These are phyloP conservation scores for Gambelia wislizenii DNA, from an alignment of 2,797 vertebrate species.

Conservation along the genomic window DNA sequence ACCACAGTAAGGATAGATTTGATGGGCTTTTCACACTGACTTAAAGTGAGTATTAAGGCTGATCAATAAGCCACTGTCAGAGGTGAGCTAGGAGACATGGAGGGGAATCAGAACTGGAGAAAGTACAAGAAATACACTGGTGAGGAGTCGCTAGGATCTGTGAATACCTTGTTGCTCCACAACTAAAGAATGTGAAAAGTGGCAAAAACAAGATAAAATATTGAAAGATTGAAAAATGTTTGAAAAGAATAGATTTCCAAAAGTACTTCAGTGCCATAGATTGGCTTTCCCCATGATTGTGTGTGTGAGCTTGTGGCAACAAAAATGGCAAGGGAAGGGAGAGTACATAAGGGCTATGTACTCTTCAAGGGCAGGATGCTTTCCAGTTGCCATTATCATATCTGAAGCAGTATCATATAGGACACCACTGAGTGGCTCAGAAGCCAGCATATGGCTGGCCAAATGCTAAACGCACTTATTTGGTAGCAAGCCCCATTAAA, in stretches of 20 bases:
- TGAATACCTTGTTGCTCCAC: background rate
- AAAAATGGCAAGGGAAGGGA: too few species aligned
- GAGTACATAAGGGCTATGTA: too few species aligned
- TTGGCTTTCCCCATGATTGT: too few species aligned
- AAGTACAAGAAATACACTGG: background rate
- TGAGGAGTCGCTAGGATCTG: background rate
- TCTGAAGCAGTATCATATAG: too few species aligned
- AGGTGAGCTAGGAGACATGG: background rate
- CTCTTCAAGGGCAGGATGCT: too few species aligned
- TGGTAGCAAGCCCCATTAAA: too few species aligned
- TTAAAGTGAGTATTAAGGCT: background rate
- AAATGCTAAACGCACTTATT: too few species aligned
- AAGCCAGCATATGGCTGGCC: too few species aligned
- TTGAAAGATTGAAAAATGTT: background rate
- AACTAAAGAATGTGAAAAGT: slow-evolving; percentile 66
- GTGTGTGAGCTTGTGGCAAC: too few species aligned
- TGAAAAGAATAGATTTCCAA: background rate
- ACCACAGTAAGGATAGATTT: background rate
- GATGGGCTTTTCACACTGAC: background rate
- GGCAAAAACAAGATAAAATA: background rate
- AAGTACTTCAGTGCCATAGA: background rate
- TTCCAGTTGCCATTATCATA: too few species aligned
- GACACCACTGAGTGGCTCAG: too few species aligned
- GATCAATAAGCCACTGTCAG: background rate
- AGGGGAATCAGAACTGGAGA: background rate